These are phyloP conservation scores for Pollenia angustigena DNA, from an alignment of 2,888 invertebrate species.

Conservation along the genomic window DNA sequence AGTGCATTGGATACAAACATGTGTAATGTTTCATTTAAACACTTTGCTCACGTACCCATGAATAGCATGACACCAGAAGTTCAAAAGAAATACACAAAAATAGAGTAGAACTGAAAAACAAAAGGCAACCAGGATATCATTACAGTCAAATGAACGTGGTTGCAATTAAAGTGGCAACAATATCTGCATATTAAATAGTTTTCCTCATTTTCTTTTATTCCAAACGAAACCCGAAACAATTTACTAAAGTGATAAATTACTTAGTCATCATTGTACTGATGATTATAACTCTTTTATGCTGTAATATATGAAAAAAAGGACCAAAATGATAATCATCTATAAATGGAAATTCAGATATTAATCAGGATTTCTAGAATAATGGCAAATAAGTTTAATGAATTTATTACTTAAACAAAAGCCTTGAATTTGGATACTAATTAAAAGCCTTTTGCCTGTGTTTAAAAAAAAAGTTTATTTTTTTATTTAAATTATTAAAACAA, in stretches of 20 bases:
- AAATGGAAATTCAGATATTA: not conserved
- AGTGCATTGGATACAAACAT: constrained; percentile 25
- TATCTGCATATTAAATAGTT: constrained; percentile 80
- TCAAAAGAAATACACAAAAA: constrained; percentile 54
- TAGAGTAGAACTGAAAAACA: constrained; percentile 46
- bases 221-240: constrained; percentile 75
- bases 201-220: constrained; percentile 34
- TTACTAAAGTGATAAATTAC: constrained; percentile 81
- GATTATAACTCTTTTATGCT: constrained; percentile 60
- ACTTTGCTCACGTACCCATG: constrained; percentile 69
- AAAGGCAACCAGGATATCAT: constrained; percentile 70
- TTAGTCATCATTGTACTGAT: constrained; percentile 76
- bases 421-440: too few relatives aligned
- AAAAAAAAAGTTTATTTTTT: too few relatives aligned
- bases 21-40: constrained; percentile 6
- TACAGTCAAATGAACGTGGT: constrained; percentile 73
- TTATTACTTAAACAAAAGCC: too few relatives aligned
- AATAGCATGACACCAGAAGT: constrained; percentile 72
- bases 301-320: not conserved
- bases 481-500: too few relatives aligned
- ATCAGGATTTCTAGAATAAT: too few relatives aligned
- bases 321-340: not conserved
- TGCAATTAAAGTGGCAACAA: constrained; percentile 77
- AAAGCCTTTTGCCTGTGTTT: too few relatives aligned
- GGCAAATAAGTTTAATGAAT: too few relatives aligned